Percentiles rank a stretch among this genome's conserved stretches.
phyloP scores from a whole-genome alignment of 2,113 vertebrate genomes.

The Riparia riparia region DNA sequence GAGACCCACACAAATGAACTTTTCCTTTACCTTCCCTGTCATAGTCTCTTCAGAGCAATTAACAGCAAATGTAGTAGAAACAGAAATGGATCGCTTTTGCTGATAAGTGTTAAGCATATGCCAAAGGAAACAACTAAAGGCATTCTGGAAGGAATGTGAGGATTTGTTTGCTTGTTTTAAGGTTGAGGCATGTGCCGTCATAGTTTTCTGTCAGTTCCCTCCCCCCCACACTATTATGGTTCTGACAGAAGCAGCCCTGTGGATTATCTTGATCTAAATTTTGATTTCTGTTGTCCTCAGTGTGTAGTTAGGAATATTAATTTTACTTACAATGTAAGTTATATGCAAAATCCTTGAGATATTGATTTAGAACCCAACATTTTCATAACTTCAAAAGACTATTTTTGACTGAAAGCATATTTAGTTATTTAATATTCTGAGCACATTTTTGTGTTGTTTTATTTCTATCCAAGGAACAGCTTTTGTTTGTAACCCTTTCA shows the following conservation, averaged over 20 bases:
- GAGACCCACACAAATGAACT: not conserved
- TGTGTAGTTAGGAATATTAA: not conserved
- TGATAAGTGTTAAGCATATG: not conserved
- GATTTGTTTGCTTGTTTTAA: not conserved
- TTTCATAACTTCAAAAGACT: not conserved
- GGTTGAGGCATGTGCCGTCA: not conserved
- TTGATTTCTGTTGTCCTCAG: not conserved
- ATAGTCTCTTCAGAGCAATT: not conserved
- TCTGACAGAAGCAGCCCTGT: not conserved
- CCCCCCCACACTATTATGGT: rapidly evolving
- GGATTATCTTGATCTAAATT: not conserved
- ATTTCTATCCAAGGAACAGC: not conserved
- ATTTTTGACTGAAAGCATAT: not conserved
- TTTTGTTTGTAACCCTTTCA: not conserved
- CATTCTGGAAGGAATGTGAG: not conserved
- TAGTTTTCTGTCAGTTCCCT: not conserved
- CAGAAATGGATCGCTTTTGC: not conserved
- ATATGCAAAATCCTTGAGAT: not conserved
- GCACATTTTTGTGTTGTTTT: not conserved
- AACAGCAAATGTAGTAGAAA: not conserved
- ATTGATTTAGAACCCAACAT: not conserved
- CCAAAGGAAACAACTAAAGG: not conserved
- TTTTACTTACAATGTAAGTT: not conserved
- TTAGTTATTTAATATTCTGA: not conserved
- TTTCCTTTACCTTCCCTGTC: not conserved